These are phyloP conservation scores for Trematomus loennbergii DNA, from an alignment of 2,113 vertebrate genomes.

Conservation along the genomic window DNA sequence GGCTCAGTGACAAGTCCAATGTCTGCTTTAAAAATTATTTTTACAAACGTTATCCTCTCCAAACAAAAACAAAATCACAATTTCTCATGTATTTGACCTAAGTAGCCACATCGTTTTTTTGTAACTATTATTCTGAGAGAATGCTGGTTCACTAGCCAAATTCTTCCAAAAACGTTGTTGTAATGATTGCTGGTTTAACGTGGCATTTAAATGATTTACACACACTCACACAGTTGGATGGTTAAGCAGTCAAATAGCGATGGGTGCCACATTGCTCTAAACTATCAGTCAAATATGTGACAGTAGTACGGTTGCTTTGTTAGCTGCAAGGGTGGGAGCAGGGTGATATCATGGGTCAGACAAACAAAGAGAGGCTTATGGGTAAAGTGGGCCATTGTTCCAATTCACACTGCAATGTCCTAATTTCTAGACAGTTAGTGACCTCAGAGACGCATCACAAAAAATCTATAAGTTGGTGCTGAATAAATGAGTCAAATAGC, in stretches of 20 bases:
- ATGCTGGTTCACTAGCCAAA: too few relatives aligned
- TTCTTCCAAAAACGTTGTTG: too few relatives aligned
- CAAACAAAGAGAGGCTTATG: conserved; percentile 56
- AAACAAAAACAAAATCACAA: too few relatives aligned
- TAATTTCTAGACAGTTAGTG: conserved; percentile 37
- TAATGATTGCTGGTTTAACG: too few relatives aligned
- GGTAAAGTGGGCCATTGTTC: conserved; percentile 46
- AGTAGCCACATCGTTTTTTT: too few relatives aligned
- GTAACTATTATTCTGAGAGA: too few relatives aligned
- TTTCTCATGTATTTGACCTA: too few relatives aligned
- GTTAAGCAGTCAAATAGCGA: not conserved
- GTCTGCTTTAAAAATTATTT: too few relatives aligned
- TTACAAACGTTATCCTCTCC: too few relatives aligned
- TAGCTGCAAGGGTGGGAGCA: conserved; percentile 2
- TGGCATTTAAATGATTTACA: not conserved
- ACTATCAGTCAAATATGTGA: not conserved
- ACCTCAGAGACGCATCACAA: conserved; percentile 12
- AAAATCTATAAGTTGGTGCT: not conserved
- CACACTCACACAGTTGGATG: not conserved
- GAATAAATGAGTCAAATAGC: not conserved
- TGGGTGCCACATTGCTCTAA: not conserved
- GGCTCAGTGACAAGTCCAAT: not conserved
- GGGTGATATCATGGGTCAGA: conserved; percentile 24
- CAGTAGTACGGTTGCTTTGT: not conserved
- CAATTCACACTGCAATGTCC: conserved; percentile 17